Evolutionary conservation across 2,888 invertebrate species (phyloP).

Genomic region (Drosophila histrio): DNA sequence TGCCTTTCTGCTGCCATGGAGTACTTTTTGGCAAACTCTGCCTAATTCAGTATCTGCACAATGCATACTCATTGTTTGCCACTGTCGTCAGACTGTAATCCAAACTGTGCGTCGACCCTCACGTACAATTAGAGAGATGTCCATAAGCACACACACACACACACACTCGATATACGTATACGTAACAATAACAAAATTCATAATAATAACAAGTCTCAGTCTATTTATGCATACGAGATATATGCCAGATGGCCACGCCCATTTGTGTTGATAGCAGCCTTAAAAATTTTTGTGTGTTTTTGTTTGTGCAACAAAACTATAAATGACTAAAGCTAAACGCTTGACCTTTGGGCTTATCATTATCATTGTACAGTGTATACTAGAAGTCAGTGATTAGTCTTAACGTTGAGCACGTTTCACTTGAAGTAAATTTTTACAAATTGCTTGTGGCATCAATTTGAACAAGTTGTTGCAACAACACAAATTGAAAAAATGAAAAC

Average conservation of each 20-base stretch:
- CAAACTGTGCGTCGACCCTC: slow-evolving; percentile 39
- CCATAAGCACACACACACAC: slow-evolving; percentile 5
- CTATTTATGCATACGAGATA: background rate
- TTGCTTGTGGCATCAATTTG: slow-evolving; percentile 9
- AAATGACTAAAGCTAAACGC: slow-evolving; percentile 30
- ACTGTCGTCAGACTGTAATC: slow-evolving; percentile 26
- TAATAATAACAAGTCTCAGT: background rate
- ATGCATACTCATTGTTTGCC: slow-evolving; percentile 41
- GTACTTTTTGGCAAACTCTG: too few species aligned
- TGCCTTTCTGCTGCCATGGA: too few species aligned
- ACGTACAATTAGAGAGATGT: slow-evolving; percentile 62
- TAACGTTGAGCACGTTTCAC: slow-evolving; percentile 23
- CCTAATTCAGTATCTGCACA: slow-evolving; percentile 13
- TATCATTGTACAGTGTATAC: background rate
- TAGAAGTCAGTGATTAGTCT: slow-evolving; percentile 7
- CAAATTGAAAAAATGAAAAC: background rate
- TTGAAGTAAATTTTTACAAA: slow-evolving; percentile 9
- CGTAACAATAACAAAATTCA: slow-evolving; percentile 4
- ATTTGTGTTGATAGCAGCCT: slow-evolving; percentile 24
- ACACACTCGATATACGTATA: slow-evolving; percentile 9
- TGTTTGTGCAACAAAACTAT: slow-evolving; percentile 30
- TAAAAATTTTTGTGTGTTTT: background rate
- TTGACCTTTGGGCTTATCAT: slow-evolving; percentile 2
- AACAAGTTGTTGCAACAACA: background rate
- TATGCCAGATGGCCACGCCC: background rate